Evolutionary conservation across 2,113 vertebrate species (phyloP).

Genomic region (Syngnathus floridae): DNA sequence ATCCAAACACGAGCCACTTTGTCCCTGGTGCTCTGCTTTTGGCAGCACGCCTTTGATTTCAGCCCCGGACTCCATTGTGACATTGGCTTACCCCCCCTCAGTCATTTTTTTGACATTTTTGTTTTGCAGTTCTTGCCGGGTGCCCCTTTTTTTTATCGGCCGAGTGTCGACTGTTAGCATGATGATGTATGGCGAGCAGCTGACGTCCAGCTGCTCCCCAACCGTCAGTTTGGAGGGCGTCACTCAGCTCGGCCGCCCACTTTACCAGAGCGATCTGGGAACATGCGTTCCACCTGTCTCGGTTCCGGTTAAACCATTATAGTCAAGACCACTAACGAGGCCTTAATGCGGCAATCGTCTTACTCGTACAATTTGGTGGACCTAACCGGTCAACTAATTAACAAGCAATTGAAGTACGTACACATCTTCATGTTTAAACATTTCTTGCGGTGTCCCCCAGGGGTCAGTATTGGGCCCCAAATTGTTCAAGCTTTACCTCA

Average conservation of each 20-base stretch:
- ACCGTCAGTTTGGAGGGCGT: conserved; percentile 55
- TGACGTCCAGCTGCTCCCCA: conserved; percentile 73
- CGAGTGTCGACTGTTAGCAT: conserved; percentile 48
- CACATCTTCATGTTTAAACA: too few species aligned
- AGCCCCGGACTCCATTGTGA: conserved; percentile 74
- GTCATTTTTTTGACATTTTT: conserved; percentile 41
- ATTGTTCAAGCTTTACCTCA: too few species aligned
- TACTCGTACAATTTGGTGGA: not conserved
- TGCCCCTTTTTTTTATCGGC: conserved; percentile 22
- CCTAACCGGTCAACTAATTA: not conserved
- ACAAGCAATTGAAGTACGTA: too few species aligned
- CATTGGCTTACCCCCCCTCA: conserved; percentile 46
- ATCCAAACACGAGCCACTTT: conserved; percentile 72
- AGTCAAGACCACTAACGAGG: not conserved
- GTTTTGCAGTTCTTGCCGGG: conserved; percentile 23
- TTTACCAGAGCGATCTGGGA: conserved; percentile 48
- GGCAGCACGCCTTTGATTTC: conserved; percentile 72
- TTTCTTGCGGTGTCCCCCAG: too few species aligned
- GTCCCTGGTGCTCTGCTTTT: conserved; percentile 64
- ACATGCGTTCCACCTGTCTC: conserved; percentile 66
- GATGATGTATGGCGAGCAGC: conserved; percentile 69
- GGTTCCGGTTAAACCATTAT: conserved; percentile 36
- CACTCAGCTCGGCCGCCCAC: conserved; percentile 29
- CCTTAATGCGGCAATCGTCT: not conserved
- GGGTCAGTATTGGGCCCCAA: too few species aligned